phyloP scores from a whole-genome alignment of 64 coral and sea anemone species.

The Stichodactyla mertensii region DNA sequence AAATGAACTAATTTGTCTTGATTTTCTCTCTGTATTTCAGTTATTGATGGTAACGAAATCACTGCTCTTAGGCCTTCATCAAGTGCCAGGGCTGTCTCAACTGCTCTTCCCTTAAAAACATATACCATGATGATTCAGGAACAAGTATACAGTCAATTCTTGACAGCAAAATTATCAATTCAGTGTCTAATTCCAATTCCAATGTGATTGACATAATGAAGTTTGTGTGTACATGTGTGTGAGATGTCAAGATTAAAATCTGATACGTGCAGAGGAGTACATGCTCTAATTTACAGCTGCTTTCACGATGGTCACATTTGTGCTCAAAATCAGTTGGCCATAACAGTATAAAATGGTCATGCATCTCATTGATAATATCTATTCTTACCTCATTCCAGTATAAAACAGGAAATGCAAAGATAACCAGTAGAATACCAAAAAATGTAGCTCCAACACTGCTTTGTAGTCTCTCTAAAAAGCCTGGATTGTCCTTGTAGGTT shows the following conservation, averaged over 20 bases:
- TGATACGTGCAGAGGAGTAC: too few relatives aligned
- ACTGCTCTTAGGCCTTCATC: slow-evolving; percentile 88
- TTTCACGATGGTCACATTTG: too few relatives aligned
- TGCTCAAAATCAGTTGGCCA: too few relatives aligned
- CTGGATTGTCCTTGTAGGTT: slow-evolving; percentile 80
- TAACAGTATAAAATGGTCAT: too few relatives aligned
- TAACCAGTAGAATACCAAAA: slow-evolving; percentile 76
- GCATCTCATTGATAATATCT: too few relatives aligned
- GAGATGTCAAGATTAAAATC: too few relatives aligned
- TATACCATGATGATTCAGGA: background rate
- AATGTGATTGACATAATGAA: too few relatives aligned
- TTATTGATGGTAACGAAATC: slow-evolving; percentile 37
- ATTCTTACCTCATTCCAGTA: slow-evolving; percentile 96
- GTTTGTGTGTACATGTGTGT: too few relatives aligned
- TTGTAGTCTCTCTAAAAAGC: slow-evolving; percentile 59
- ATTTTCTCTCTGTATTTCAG: slow-evolving; percentile 50
- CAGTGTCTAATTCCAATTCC: too few relatives aligned
- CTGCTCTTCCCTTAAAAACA: slow-evolving; percentile 75
- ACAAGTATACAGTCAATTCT: background rate
- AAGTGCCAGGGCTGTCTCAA: slow-evolving; percentile 80
- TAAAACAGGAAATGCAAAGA: slow-evolving; percentile 79
- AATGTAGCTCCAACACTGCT: slow-evolving; percentile 78
- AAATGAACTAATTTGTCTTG: slow-evolving; percentile 80
- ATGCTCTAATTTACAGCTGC: too few relatives aligned
- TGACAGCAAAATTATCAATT: too few relatives aligned